Evolutionary conservation across 1,140 invertebrate species (phyloP).

Genomic region (Tribolium madens): DNA sequence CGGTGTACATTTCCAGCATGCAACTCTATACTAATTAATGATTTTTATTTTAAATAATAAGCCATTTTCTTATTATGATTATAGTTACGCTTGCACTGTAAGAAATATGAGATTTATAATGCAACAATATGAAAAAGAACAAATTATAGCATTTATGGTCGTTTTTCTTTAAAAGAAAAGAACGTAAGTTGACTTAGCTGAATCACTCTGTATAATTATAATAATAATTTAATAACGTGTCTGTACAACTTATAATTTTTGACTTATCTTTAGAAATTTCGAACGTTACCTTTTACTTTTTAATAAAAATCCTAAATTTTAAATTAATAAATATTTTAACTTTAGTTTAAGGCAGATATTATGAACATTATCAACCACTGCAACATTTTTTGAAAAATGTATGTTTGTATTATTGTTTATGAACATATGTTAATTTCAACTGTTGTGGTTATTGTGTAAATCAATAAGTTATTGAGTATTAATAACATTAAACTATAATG

Average conservation of each 20-base stretch:
- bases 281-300: too few species aligned
- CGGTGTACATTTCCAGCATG: slow-evolving; percentile 11
- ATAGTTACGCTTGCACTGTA: background rate
- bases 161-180: too few species aligned
- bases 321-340: too few species aligned
- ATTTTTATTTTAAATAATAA: background rate
- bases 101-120: background rate
- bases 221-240: too few species aligned
- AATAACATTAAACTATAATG: background rate
- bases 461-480: background rate
- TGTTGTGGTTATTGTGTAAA: background rate
- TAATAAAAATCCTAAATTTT: too few species aligned
- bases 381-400: background rate
- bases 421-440: background rate
- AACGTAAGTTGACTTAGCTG: too few species aligned
- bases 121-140: background rate
- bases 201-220: too few species aligned
- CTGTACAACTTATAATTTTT: too few species aligned
- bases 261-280: too few species aligned
- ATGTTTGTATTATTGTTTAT: background rate
- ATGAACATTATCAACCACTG: too few species aligned
- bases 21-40: slow-evolving; percentile 24
- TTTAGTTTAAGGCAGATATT: too few species aligned
- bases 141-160: background rate
- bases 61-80: background rate